These are phyloP conservation scores for Diabrotica undecimpunctata DNA, from an alignment of 1,140 invertebrate genomes.

Conservation along the genomic window DNA sequence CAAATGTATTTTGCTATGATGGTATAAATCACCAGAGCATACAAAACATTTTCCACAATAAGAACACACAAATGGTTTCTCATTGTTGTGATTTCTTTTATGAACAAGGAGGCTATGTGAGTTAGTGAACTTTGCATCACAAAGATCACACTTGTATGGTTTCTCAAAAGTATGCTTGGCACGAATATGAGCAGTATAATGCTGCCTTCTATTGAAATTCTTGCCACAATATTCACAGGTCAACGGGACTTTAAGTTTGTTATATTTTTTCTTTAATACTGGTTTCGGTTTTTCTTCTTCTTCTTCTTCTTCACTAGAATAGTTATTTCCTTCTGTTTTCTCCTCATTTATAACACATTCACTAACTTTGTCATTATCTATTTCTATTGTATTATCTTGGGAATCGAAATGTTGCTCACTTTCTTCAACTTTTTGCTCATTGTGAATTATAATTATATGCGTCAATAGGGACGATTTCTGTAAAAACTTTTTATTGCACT, in stretches of 20 bases:
- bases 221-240: slow-evolving; percentile 33
- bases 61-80: slow-evolving; percentile 31
- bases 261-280: slow-evolving; percentile 15
- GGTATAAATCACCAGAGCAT: slow-evolving; percentile 30
- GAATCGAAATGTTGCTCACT: slow-evolving; percentile 3
- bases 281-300: slow-evolving; percentile 1
- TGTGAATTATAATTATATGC: slow-evolving; percentile 28
- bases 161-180: slow-evolving; percentile 35
- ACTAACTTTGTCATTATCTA: neutral
- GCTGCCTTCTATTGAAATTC: slow-evolving; percentile 30
- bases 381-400: slow-evolving; percentile 13
- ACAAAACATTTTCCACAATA: slow-evolving; percentile 31
- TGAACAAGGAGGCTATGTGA: slow-evolving; percentile 32
- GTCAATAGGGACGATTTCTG: slow-evolving; percentile 24
- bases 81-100: slow-evolving; percentile 32
- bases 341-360: slow-evolving; percentile 4
- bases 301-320: slow-evolving; percentile 21
- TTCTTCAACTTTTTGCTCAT: slow-evolving; percentile 10
- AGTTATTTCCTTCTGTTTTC: neutral
- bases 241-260: slow-evolving; percentile 24
- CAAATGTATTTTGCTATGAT: slow-evolving; percentile 35
- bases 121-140: slow-evolving; percentile 29
- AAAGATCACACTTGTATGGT: slow-evolving; percentile 32
- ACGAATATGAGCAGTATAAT: slow-evolving; percentile 29
- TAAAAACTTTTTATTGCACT: slow-evolving; percentile 28